These are phyloP conservation scores for Paraplagusia blochii DNA, from an alignment of 2,113 vertebrate genomes.

Conservation along the genomic window DNA sequence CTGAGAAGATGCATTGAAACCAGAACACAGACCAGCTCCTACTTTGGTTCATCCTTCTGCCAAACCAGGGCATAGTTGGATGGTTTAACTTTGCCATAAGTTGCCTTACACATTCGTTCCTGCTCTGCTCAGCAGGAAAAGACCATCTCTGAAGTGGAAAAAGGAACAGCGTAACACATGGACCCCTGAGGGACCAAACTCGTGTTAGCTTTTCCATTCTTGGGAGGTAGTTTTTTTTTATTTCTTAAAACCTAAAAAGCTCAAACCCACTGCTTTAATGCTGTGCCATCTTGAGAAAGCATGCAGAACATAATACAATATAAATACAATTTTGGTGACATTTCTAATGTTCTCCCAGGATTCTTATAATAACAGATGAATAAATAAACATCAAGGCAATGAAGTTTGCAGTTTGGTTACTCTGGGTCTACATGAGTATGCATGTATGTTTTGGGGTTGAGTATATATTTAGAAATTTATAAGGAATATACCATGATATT, in stretches of 20 bases:
- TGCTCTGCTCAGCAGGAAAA: conserved; percentile 70
- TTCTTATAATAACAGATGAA: neutral
- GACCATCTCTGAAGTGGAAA: conserved; percentile 56
- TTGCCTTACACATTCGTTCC: conserved; percentile 30
- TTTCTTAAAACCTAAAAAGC: conserved; percentile 20
- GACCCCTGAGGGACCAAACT: conserved; percentile 29
- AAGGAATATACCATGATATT: too few species aligned
- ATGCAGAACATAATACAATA: conserved; percentile 4
- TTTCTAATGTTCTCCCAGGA: conserved; percentile 1
- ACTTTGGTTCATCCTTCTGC: conserved; percentile 42
- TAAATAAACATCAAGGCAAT: neutral
- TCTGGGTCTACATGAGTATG: too few species aligned
- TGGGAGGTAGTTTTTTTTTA: conserved; percentile 41
- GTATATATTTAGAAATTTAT: too few species aligned
- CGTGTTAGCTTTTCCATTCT: conserved; percentile 56
- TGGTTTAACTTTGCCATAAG: conserved; percentile 41
- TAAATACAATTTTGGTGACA: conserved; percentile 7
- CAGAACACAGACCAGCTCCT: conserved; percentile 53
- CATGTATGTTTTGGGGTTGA: too few species aligned
- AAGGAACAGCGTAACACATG: conserved; percentile 36
- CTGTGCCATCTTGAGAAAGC: conserved; percentile 9
- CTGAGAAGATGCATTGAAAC: conserved; percentile 50
- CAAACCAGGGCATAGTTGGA: conserved; percentile 64
- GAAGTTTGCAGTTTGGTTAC: neutral
- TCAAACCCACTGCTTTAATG: conserved; percentile 22